Conservation (phyloP, 2,888 invertebrate species). For the Ametastegia equiseti region DNA sequence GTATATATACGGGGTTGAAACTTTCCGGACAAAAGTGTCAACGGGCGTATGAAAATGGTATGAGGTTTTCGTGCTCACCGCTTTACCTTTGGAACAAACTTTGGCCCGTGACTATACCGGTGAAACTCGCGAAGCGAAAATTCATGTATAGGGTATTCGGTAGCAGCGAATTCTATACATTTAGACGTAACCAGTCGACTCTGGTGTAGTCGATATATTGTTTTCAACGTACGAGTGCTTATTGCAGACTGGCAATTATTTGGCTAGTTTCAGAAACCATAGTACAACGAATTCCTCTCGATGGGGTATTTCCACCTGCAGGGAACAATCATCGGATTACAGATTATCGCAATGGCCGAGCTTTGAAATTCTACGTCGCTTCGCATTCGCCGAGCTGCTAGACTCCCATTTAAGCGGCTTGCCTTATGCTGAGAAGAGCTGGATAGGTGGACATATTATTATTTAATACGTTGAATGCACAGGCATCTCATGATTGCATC, state of each 20-base stretch:
- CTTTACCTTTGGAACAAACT: slow-evolving; percentile 19
- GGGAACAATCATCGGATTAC: slow-evolving; percentile 33
- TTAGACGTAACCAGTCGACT: background rate
- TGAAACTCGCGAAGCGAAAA: slow-evolving; percentile 17
- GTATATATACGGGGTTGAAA: background rate
- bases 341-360: slow-evolving; percentile 33
- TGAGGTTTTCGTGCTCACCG: slow-evolving; percentile 10
- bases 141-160: background rate
- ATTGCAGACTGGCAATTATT: slow-evolving; percentile 12
- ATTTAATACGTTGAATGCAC: background rate
- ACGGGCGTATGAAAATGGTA: slow-evolving; percentile 14
- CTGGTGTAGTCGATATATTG: background rate
- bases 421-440: background rate
- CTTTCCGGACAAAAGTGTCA: slow-evolving; percentile 22
- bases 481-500: background rate
- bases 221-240: background rate
- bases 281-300: background rate
- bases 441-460: slow-evolving; percentile 12
- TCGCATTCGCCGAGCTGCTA: background rate
- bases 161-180: slow-evolving; percentile 5
- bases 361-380: background rate
- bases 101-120: background rate
- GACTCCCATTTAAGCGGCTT: slow-evolving; percentile 24
- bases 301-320: slow-evolving; percentile 6
- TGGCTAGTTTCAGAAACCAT: slow-evolving; percentile 11